Conservation (phyloP, 1,140 invertebrate genomes). For the Trichonephila clavata region DNA sequence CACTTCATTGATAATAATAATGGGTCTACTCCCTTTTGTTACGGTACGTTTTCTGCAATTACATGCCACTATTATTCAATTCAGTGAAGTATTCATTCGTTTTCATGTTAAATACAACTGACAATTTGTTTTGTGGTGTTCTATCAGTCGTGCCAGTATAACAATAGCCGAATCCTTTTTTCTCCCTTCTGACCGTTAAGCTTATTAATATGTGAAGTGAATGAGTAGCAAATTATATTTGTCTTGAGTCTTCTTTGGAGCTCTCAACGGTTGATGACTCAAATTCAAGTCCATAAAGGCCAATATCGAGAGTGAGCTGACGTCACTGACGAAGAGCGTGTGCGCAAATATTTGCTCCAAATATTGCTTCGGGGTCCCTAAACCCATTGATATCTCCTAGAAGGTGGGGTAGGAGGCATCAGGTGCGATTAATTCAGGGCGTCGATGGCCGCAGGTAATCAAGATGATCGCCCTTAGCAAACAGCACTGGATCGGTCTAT, state of each 20-base stretch:
- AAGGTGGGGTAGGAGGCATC: constrained; percentile 54
- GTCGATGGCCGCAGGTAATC: constrained; percentile 72
- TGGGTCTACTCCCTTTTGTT: too few relatives aligned
- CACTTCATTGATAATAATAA: too few relatives aligned
- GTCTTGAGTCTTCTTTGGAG: constrained; percentile 62
- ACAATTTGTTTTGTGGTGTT: too few relatives aligned
- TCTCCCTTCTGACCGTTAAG: constrained; percentile 45
- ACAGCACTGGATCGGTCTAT: constrained; percentile 56
- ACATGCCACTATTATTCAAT: too few relatives aligned
- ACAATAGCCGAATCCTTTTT: not conserved
- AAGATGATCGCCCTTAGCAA: constrained; percentile 76
- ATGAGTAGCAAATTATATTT: constrained; percentile 72
- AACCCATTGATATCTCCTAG: constrained; percentile 73
- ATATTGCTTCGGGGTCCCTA: constrained; percentile 66
- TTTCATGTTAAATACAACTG: too few relatives aligned
- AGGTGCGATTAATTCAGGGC: constrained; percentile 74
- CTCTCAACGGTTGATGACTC: constrained; percentile 61
- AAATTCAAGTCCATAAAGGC: constrained; percentile 73
- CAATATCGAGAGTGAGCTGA: constrained; percentile 71
- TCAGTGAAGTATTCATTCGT: too few relatives aligned
- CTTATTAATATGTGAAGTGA: constrained; percentile 58
- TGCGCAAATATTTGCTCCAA: constrained; percentile 68
- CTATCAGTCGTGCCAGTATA: not conserved
- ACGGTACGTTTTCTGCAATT: too few relatives aligned
- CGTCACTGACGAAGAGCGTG: constrained; percentile 67